A percentile compares a stretch with the other conserved stretches of the same genome.
Conservation (phyloP, 2,797 vertebrate species). For the Dromococcyx pavoninus region DNA sequence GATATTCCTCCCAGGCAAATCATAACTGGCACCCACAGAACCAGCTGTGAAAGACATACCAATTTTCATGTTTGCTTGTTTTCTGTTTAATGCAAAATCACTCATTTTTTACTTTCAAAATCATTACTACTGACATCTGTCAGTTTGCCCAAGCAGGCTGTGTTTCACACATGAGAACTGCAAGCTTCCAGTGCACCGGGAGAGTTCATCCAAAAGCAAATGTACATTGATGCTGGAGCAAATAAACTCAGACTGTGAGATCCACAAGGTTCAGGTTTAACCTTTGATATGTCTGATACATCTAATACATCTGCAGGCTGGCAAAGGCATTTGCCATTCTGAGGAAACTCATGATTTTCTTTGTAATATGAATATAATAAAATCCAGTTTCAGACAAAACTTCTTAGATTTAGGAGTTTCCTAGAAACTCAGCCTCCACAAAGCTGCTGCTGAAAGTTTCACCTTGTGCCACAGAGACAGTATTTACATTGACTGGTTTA, state of each 20-base stretch:
- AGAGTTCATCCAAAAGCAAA: not conserved
- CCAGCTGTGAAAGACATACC: not conserved
- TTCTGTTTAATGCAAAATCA: not conserved
- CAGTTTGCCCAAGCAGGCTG: not conserved
- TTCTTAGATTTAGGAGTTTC: not conserved
- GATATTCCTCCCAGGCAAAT: not conserved
- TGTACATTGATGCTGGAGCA: accelerated
- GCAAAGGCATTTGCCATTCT: not conserved
- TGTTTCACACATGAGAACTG: not conserved
- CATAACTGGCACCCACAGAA: not conserved
- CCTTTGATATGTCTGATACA: not conserved
- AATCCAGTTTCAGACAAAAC: not conserved
- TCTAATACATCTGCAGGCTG: not conserved
- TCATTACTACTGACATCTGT: not conserved
- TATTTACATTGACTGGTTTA: not conserved
- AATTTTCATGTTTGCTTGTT: not conserved
- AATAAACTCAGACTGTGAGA: not conserved
- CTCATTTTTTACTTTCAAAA: not conserved
- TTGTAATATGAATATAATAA: not conserved
- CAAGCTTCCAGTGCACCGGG: not conserved
- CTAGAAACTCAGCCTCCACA: accelerated
- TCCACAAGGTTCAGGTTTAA: not conserved
- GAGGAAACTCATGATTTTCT: not conserved
- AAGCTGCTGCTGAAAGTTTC: not conserved
- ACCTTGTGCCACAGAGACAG: not conserved